phyloP scores from a whole-genome alignment of 2,113 vertebrate species.

The Indicator maculatus region DNA sequence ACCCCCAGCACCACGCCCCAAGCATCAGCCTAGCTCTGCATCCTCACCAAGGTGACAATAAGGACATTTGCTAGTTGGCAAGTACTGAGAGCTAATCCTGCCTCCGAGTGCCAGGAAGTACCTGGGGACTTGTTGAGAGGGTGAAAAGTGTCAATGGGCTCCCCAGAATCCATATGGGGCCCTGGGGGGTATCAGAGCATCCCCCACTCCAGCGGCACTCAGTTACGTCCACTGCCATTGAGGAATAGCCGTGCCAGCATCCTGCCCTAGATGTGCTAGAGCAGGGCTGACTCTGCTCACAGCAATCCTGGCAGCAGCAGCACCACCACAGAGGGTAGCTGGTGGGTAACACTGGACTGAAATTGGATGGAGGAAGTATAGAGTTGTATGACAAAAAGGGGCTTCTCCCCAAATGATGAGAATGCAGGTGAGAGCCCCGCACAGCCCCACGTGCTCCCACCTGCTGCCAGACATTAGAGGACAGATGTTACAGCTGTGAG shows the following conservation, averaged over 20 bases:
- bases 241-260: fast-evolving
- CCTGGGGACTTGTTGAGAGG: not conserved
- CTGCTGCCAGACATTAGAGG: fast-evolving
- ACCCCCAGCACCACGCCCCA: not conserved
- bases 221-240: fast-evolving
- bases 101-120: slow-evolving; percentile 6
- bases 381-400: not conserved
- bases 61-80: slow-evolving; percentile 9
- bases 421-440: not conserved
- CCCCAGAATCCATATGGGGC: not conserved
- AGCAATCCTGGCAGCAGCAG: fast-evolving
- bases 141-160: not conserved
- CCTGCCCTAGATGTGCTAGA: not conserved
- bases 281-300: not conserved
- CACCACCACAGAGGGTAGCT: not conserved
- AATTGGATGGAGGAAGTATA: not conserved
- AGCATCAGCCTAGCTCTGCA: not conserved
- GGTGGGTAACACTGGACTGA: not conserved
- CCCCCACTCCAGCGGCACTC: fast-evolving
- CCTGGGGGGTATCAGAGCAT: not conserved
- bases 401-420: not conserved
- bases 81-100: not conserved
- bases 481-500: not conserved
- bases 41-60: slow-evolving; percentile 28
- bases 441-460: fast-evolving